phyloP scores from a whole-genome alignment of 2,888 invertebrate genomes.

The Hirtodrosophila cameraria region DNA sequence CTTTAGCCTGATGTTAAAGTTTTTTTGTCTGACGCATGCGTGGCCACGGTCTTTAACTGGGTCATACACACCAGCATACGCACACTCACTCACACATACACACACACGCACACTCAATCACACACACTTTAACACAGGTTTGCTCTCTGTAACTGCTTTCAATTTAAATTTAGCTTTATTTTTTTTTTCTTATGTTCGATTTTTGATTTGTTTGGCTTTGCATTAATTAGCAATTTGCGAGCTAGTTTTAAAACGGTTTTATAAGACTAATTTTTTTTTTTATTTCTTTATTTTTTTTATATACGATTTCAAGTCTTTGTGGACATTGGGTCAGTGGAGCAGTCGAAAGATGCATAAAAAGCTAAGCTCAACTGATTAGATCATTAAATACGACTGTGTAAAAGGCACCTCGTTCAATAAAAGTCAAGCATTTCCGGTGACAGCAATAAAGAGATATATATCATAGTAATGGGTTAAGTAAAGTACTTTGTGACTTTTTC shows the following conservation, averaged over 20 bases:
- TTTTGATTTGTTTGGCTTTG: slow-evolving; percentile 63
- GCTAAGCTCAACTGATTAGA: slow-evolving; percentile 32
- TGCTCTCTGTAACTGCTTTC: slow-evolving; percentile 50
- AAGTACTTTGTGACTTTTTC: neutral
- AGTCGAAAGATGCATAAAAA: slow-evolving; percentile 14
- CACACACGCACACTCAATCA: neutral
- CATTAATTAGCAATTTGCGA: slow-evolving; percentile 67
- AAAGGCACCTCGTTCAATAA: slow-evolving; percentile 6
- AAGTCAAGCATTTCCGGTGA: slow-evolving; percentile 40
- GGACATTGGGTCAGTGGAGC: slow-evolving; percentile 65
- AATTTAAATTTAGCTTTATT: slow-evolving; percentile 54
- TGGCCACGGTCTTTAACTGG: slow-evolving; percentile 57
- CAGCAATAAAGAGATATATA: slow-evolving; percentile 5
- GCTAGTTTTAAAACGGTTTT: slow-evolving; percentile 37
- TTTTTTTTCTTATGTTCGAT: slow-evolving; percentile 35
- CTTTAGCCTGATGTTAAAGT: slow-evolving; percentile 28
- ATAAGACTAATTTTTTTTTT: slow-evolving; percentile 19
- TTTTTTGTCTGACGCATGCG: slow-evolving; percentile 58
- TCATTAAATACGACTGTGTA: slow-evolving; percentile 40
- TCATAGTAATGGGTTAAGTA: slow-evolving; percentile 11
- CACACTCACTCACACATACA: slow-evolving; percentile 4
- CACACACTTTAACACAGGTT: no score
- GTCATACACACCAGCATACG: slow-evolving; percentile 41
- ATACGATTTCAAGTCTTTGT: slow-evolving; percentile 24
- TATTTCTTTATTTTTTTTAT: neutral